Percentiles rank a stretch among this genome's conserved stretches.
Evolutionary conservation across 2,888 invertebrate species (phyloP).

Genomic region (Deladenus siricidicola): DNA sequence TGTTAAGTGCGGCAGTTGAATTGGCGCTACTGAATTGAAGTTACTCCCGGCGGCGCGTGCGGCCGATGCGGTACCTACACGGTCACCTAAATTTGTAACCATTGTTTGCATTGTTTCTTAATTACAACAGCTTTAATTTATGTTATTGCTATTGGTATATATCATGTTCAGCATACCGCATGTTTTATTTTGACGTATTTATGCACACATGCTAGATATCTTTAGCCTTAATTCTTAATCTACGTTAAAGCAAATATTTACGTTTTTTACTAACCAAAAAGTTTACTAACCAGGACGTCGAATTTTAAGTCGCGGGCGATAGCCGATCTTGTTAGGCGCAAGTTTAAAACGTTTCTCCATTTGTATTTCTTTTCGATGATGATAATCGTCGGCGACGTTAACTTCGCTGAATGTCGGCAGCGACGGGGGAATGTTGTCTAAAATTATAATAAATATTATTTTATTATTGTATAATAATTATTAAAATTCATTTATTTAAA

Average conservation of each 20-base stretch:
- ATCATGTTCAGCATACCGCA: too few relatives aligned
- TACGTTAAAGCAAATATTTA: too few relatives aligned
- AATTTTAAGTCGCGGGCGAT: constrained; percentile 47
- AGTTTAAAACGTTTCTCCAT: constrained; percentile 34
- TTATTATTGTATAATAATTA: too few relatives aligned
- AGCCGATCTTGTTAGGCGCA: constrained; percentile 43
- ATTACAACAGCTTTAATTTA: too few relatives aligned
- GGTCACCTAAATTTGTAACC: background rate
- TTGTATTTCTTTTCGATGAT: constrained; percentile 33
- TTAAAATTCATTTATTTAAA: too few relatives aligned
- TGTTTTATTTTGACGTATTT: too few relatives aligned
- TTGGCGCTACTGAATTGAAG: background rate
- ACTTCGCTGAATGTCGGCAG: background rate
- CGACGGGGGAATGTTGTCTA: background rate
- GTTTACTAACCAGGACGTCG: constrained; percentile 40
- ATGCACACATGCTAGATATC: too few relatives aligned
- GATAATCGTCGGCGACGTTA: constrained; percentile 18
- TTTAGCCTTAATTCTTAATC: too few relatives aligned
- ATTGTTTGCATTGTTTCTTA: too few relatives aligned
- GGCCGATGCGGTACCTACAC: background rate
- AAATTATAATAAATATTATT: background rate
- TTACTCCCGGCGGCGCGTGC: background rate
- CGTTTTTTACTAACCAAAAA: background rate
- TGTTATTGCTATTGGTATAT: too few relatives aligned
- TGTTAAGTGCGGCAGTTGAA: constrained; percentile 15